Evolutionary conservation across 2,888 invertebrate genomes (phyloP), one percentile per base, ranked within the genome.

Genomic region (Ectropis crepuscularia): DNA sequence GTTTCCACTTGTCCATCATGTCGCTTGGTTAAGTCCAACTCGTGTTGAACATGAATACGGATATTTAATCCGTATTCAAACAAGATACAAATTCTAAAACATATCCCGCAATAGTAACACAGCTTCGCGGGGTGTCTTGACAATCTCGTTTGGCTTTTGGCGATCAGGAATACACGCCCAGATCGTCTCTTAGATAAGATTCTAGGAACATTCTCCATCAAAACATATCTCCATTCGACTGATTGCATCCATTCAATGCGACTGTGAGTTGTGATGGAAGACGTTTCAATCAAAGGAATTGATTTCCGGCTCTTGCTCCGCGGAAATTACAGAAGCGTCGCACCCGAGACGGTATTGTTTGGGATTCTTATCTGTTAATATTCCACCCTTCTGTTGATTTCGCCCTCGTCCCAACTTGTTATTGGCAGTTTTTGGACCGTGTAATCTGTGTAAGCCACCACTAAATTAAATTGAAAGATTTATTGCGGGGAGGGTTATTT

Each of bases 291-390:
- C 63, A 59, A 41, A 47, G 43, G 58, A 67, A 63, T 66, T 70
- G 55, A 65, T 63, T 63, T 58, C 57, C 65, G 57, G 53, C 51
- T 55, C 45, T 41, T 49, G 53, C 63, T 59, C 42, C 61, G 63
- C 58, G 66, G 65, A 69, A 66, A 68, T 72, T 63, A 67, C 62
- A 57, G 53, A 60, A 59, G 57, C 66, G 53, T 54, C 54, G 51
- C 41, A 53, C 61, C 45, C 59, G 42, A 57, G 53, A 8, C 45
- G 59, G 63, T 45, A 64, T 70, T 69, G 67, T 70, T 63, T 63
- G 55, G 60, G 41, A 43, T 54, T 57, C 59, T 65, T 67, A 69
- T 68, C 65, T 64, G 57, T 43, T 60, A 50, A 65, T 60, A 57
- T 48, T 55, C 48, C 54, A 63, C 55, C 65, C 62, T 63, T 63